Evolutionary conservation across 2,888 invertebrate genomes (phyloP), one percentile per base, ranked within the genome.

Genomic region (Nudaria mundana): DNA sequence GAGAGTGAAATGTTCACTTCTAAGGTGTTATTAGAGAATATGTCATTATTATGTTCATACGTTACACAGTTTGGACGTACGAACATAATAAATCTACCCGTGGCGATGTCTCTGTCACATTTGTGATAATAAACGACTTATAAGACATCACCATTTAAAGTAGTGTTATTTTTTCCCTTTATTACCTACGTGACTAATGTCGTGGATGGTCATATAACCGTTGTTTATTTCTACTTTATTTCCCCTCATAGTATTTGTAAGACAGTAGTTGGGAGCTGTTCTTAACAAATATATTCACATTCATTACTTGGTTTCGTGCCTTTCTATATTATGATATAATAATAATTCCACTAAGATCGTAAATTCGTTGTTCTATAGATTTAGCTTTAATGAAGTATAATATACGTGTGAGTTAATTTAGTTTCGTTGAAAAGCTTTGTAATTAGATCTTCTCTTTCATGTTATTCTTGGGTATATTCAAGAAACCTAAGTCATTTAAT

Each of bases 71-170:
- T n/a, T n/a, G n/a, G n/a, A n/a, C n/a, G n/a, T n/a, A n/a, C n/a
- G n/a, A n/a, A n/a, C n/a, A n/a, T 30, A 12, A 55, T 56, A 55
- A 55, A 55, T 59, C 42, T 29, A 23, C 42, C 25, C 33, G 23
- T 41, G 44, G 52, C 40, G 23, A 52, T 45, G 43, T 41, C 42
- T 43, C 39, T 52, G 56, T 51, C 51, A 58, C 56, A 47, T 56
- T 57, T 47, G 44, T 42, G 42, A 48, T 54, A 58, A 54, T 54
- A 54, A 56, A 58, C 15, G 41, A 42, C 37, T 48, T 52, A 55
- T 40, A 44, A 42, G 22, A 38, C 44, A 48, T 52, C 42, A 52
- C 48, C 52, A 48, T 48, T 59, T 40, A 52, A 56, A 56, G 39
- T 44, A 44, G 34, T 40, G 30, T 40, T 59, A 42, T 52, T 32